Conservation (phyloP, 2,797 vertebrate genomes). For the Pipistrellus pygmaeus region DNA sequence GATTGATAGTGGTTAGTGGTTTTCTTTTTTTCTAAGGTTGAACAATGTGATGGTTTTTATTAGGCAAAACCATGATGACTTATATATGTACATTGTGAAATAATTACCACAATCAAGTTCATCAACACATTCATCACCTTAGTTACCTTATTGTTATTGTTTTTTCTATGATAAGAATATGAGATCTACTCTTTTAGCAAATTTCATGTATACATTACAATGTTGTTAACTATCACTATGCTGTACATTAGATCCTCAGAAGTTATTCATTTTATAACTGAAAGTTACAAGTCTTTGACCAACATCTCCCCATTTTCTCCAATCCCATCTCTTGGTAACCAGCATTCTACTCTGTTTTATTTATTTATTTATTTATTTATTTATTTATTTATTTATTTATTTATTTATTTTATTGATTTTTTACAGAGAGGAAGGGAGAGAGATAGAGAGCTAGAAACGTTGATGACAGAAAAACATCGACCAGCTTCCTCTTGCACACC, state of each 20-base stretch:
- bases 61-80: not conserved
- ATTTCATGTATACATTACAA: not conserved
- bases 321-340: not conserved
- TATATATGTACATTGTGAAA: not conserved
- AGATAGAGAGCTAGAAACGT: too few species aligned
- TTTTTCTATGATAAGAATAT: not conserved
- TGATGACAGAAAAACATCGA: too few species aligned
- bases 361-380: too few species aligned
- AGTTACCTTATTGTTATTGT: not conserved
- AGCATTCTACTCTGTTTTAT: not conserved
- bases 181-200: not conserved
- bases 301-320: not conserved
- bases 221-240: not conserved
- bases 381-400: too few species aligned
- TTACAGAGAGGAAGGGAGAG: too few species aligned
- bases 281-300: not conserved
- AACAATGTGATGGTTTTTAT: not conserved
- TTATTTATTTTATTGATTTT: too few species aligned
- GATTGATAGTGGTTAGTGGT: not conserved
- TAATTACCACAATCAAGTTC: not conserved
- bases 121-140: not conserved
- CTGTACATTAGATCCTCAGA: not conserved
- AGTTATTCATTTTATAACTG: not conserved
- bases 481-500: too few species aligned
- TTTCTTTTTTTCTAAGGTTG: not conserved